Conservation (phyloP, 2,888 invertebrate genomes). For the Petrophora chlorosata region DNA sequence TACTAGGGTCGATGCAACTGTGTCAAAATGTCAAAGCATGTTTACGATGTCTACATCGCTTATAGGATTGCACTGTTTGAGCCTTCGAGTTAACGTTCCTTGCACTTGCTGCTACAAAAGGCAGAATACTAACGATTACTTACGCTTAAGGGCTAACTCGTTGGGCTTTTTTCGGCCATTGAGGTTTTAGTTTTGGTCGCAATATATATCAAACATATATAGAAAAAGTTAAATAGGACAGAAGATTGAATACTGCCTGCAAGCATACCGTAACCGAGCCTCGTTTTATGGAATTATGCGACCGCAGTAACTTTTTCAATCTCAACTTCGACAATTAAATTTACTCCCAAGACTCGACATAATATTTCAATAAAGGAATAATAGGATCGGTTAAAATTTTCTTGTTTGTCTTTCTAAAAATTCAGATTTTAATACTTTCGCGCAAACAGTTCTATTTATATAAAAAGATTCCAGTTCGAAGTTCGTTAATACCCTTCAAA, state of each 20-base stretch:
- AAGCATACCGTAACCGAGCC: constrained; percentile 40
- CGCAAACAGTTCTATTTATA: constrained; percentile 17
- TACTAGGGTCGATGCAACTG: too few species aligned
- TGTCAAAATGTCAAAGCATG: too few species aligned
- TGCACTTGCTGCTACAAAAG: too few species aligned
- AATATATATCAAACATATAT: too few species aligned
- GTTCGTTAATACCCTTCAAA: constrained; percentile 18
- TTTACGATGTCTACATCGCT: too few species aligned
- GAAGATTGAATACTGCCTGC: constrained; percentile 8
- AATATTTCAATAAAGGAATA: constrained; percentile 72
- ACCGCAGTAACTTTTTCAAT: constrained; percentile 80
- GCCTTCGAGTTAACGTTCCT: too few species aligned
- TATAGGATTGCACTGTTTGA: too few species aligned
- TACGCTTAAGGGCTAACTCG: too few species aligned
- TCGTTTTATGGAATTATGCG: constrained; percentile 71
- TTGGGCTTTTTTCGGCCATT: too few species aligned
- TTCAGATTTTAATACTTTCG: constrained; percentile 32
- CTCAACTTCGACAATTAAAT: constrained; percentile 81
- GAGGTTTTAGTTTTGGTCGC: too few species aligned
- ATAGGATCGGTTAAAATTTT: constrained; percentile 54
- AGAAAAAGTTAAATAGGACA: not conserved
- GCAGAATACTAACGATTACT: too few species aligned
- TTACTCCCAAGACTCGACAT: constrained; percentile 70
- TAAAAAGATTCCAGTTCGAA: constrained; percentile 13
- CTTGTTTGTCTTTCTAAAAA: constrained; percentile 44